Percentiles rank a stretch among this genome's conserved stretches.
phyloP scores from a whole-genome alignment of 2,888 invertebrate species.

The Spisula solida region DNA sequence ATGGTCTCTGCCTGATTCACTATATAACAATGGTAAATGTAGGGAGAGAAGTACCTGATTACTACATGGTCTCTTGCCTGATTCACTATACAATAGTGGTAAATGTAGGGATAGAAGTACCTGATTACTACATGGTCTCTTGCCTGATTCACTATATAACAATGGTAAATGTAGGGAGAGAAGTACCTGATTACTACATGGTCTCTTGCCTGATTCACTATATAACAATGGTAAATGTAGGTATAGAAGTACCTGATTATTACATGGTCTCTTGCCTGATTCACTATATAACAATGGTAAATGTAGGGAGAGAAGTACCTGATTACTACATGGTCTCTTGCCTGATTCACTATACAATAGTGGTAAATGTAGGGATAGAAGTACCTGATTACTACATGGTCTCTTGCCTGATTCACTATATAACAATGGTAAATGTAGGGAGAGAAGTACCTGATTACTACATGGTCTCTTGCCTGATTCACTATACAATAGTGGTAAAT shows the following conservation, averaged over 20 bases:
- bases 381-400: constrained; percentile 88
- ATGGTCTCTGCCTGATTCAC: constrained; percentile 87
- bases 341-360: constrained; percentile 86
- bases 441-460: constrained; percentile 88
- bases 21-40: constrained; percentile 92
- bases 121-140: constrained; percentile 88
- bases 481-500: constrained; percentile 91
- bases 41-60: constrained; percentile 90
- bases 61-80: constrained; percentile 87
- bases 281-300: constrained; percentile 90
- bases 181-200: constrained; percentile 88
- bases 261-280: constrained; percentile 87
- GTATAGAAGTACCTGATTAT: constrained; percentile 86
- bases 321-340: constrained; percentile 87
- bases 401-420: constrained; percentile 86
- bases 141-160: constrained; percentile 86
- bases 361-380: constrained; percentile 94
- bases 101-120: constrained; percentile 93
- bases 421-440: constrained; percentile 94
- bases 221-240: constrained; percentile 94
- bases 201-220: constrained; percentile 86
- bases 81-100: constrained; percentile 89
- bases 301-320: constrained; percentile 92
- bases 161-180: constrained; percentile 94
- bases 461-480: constrained; percentile 87